A percentile compares a stretch with the other conserved stretches of the same genome.
These are phyloP conservation scores for Omphaloscelis lunosa DNA, from an alignment of 2,888 invertebrate species.

Conservation along the genomic window DNA sequence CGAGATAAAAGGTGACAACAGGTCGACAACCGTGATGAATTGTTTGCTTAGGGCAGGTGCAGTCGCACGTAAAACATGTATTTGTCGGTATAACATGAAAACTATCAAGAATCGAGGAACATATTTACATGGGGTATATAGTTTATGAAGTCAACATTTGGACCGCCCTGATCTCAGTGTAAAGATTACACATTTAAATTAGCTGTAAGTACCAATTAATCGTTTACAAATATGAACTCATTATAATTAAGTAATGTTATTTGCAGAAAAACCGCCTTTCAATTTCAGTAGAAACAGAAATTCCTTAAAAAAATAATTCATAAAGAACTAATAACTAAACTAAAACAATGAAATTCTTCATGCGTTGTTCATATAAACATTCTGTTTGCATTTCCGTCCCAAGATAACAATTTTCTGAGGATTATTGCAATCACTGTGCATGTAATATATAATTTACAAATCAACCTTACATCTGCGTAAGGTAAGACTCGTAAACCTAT, in stretches of 20 bases:
- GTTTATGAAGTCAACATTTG: no score
- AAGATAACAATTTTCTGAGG: slow-evolving; percentile 38
- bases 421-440: slow-evolving; percentile 38
- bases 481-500: slow-evolving; percentile 77
- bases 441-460: slow-evolving; percentile 50
- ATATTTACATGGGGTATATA: no score
- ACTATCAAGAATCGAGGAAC: no score
- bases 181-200: background rate
- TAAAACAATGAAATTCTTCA: background rate
- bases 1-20: slow-evolving; percentile 11
- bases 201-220: background rate
- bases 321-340: background rate
- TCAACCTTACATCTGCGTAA: slow-evolving; percentile 53
- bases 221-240: background rate
- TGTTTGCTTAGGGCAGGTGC: slow-evolving; percentile 9
- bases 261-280: background rate
- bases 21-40: slow-evolving; percentile 26
- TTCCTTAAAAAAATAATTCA: no score
- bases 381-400: slow-evolving; percentile 28
- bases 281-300: background rate
- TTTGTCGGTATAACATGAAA: no score
- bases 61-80: background rate
- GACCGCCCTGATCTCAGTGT: no score
- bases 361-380: background rate
- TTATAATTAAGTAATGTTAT: background rate